Evolutionary conservation across 2,113 vertebrate genomes (phyloP), one percentile per base, ranked within the genome.

Genomic region (Corythornis vintsioides): DNA sequence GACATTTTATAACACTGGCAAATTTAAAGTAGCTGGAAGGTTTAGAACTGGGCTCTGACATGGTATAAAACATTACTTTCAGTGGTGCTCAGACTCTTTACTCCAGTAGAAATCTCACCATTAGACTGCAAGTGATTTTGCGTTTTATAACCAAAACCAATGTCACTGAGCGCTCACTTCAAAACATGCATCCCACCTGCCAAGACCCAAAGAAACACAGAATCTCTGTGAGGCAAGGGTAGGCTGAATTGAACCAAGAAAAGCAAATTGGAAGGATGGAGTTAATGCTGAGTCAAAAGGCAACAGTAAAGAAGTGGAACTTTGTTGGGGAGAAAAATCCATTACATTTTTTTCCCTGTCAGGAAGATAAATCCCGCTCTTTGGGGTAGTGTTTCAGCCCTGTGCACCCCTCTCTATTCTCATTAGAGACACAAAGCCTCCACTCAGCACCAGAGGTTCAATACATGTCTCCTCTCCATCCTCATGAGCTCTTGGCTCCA

Each of bases 291-390:
- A 89, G 48, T 87, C 63, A 82, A 69, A 94, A 28, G 33, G 67
- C 67, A 78, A 24, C 6, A 43, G 19, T 63, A 63, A 67, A 83
- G 59, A 3, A 48, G 56, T 43, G 43, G 61, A 47, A 75, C 57
- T 75, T 35, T 79, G 55, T 59, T 85, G n/a, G 66, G 55, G 35
- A 79, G n/a, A 64, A 74, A 80, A 87, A 82, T 15, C 38, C 55
- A 85, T 93, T 86, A 50, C 3, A 66, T 60, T 40, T 48, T 73
- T 64, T 29, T 48, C n/a, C 57, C 17, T 94, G 91, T 82, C 89
- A 88, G 60, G 78, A 94, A 92, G 67, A 91, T 43, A 59, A 92
- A 87, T 77, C 63, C 45, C 48, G 16, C 56, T 50, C 53, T 87
- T 47, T 72, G 75, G 82, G 78, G 52, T 13, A 28, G 55, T n/a